Percentiles rank a stretch among this genome's conserved stretches.
These are phyloP conservation scores for Merodon equestris DNA, from an alignment of 2,888 invertebrate genomes.

Conservation along the genomic window DNA sequence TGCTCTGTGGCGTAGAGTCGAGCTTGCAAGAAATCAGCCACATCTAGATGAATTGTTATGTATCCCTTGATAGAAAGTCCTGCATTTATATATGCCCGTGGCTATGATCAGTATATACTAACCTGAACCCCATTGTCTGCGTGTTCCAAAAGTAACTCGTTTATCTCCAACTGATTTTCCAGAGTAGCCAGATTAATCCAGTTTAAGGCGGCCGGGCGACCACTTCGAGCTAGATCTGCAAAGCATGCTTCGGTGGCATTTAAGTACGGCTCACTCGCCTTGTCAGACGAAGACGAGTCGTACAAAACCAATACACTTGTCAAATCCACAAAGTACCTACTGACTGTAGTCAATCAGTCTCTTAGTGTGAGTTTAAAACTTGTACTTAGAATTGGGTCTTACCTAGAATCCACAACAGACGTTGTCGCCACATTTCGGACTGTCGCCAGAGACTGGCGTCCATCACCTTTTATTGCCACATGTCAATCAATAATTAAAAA, in stretches of 20 bases:
- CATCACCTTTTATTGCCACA: too few species aligned
- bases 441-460: too few species aligned
- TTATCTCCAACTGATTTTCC: conserved; percentile 65
- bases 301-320: conserved; percentile 74
- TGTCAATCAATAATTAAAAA: too few species aligned
- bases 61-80: conserved; percentile 72
- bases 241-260: conserved; percentile 71
- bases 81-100: not conserved
- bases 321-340: conserved; percentile 73
- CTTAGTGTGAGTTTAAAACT: too few species aligned
- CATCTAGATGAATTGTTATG: conserved; percentile 74
- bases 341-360: conserved; percentile 69
- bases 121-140: conserved; percentile 75
- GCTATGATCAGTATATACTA: conserved; percentile 2
- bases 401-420: conserved; percentile 48
- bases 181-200: conserved; percentile 74
- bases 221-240: conserved; percentile 64
- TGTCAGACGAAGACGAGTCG: conserved; percentile 64
- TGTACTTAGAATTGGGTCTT: conserved; percentile 1
- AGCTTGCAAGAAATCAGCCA: conserved; percentile 73
- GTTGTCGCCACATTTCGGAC: not conserved
- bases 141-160: conserved; percentile 71
- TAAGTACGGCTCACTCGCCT: conserved; percentile 62
- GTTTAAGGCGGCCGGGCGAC: conserved; percentile 71
- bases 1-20: conserved; percentile 76